Conservation (phyloP, 2,888 invertebrate species). For the Chironomus tentans region DNA sequence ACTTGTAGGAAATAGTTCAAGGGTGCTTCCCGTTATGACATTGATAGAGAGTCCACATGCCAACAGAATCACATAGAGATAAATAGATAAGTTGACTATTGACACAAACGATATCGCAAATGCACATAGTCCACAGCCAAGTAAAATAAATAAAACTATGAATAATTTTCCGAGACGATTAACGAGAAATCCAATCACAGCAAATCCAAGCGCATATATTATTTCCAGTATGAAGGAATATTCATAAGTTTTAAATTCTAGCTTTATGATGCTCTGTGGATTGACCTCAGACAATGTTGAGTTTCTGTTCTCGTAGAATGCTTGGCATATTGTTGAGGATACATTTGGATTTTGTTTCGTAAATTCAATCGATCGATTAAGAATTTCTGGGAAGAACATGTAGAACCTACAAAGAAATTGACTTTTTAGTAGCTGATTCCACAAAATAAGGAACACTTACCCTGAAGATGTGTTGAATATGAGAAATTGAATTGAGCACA, state of each 20-base stretch:
- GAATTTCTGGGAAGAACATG: slow-evolving; percentile 39
- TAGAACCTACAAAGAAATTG: slow-evolving; percentile 32
- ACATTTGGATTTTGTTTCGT: slow-evolving; percentile 33
- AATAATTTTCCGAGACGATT: slow-evolving; percentile 15
- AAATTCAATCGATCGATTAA: slow-evolving; percentile 36
- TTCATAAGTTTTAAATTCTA: slow-evolving; percentile 6
- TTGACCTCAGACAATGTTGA: neutral
- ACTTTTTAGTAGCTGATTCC: no score
- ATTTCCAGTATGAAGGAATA: slow-evolving; percentile 16
- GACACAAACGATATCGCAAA: neutral
- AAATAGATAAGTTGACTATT: neutral
- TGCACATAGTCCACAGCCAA: slow-evolving; percentile 19
- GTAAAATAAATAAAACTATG: slow-evolving; percentile 9
- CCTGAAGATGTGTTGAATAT: slow-evolving; percentile 37
- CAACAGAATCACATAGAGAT: slow-evolving; percentile 18
- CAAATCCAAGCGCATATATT: slow-evolving; percentile 19
- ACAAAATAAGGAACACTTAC: no score
- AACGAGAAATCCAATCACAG: slow-evolving; percentile 13
- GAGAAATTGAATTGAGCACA: slow-evolving; percentile 37
- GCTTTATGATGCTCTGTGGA: neutral
- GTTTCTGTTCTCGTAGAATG: slow-evolving; percentile 28
- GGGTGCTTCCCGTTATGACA: slow-evolving; percentile 3
- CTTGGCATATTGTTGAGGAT: slow-evolving; percentile 35
- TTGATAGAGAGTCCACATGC: slow-evolving; percentile 8
- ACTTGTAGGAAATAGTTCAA: slow-evolving; percentile 17